phyloP scores from a whole-genome alignment of 2,888 invertebrate genomes.

The Ametastegia equiseti region DNA sequence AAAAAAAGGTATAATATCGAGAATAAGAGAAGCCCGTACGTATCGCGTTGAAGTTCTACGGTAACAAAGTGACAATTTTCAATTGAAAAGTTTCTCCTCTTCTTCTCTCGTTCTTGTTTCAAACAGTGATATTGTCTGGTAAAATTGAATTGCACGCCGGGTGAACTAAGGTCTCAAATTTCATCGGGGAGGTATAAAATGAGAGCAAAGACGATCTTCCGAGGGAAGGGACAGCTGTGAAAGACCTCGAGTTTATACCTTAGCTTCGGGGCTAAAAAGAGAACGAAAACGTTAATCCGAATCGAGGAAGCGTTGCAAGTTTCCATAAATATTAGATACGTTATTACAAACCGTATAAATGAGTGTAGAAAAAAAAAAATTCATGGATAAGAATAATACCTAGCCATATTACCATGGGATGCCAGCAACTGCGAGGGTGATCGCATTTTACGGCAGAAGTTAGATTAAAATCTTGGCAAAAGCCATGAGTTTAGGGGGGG shows the following conservation, averaged over 20 bases:
- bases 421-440: conserved; percentile 49
- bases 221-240: background rate
- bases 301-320: conserved; percentile 31
- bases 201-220: background rate
- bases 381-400: conserved; percentile 13
- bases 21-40: background rate
- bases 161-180: conserved; percentile 9
- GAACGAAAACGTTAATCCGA: background rate
- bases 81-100: conserved; percentile 24
- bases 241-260: conserved; percentile 5
- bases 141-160: conserved; percentile 19
- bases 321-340: conserved; percentile 31
- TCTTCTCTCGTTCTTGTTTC: background rate
- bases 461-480: conserved; percentile 63
- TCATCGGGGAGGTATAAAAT: background rate
- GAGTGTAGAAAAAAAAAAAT: conserved; percentile 29
- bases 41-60: background rate
- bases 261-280: background rate
- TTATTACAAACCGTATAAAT: conserved; percentile 15
- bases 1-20: background rate
- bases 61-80: conserved; percentile 18
- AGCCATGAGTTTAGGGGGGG: background rate
- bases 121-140: conserved; percentile 19
- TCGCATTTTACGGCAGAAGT: conserved; percentile 62
- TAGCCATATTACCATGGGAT: too few relatives aligned